Conservation (phyloP, 2,113 vertebrate genomes). For the Poecile atricapillus region DNA sequence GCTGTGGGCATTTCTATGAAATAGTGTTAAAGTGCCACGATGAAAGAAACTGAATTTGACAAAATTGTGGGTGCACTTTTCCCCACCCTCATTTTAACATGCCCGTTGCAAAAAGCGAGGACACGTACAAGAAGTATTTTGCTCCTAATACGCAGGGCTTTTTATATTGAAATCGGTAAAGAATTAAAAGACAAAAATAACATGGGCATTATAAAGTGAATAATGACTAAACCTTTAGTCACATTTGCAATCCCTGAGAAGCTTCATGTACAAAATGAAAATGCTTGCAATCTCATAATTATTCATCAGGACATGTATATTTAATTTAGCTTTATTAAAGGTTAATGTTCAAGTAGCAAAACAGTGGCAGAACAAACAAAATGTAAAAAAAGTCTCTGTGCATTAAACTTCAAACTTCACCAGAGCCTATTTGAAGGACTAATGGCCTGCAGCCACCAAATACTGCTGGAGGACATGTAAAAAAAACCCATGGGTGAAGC, state of each 20-base stretch:
- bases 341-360: constrained; percentile 74
- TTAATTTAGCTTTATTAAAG: constrained; percentile 77
- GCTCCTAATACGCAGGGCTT: neutral
- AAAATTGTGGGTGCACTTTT: neutral
- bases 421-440: constrained; percentile 58
- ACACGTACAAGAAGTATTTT: neutral
- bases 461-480: constrained; percentile 66
- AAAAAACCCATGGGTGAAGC: constrained; percentile 45
- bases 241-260: constrained; percentile 63
- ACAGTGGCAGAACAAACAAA: constrained; percentile 68
- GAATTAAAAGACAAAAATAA: constrained; percentile 53
- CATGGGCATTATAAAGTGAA: constrained; percentile 41
- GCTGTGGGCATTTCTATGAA: neutral
- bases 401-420: constrained; percentile 63
- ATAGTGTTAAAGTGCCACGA: neutral
- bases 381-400: constrained; percentile 59
- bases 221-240: constrained; percentile 60
- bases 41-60: neutral
- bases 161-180: constrained; percentile 26
- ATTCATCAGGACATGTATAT: constrained; percentile 77
- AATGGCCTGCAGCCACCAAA: constrained; percentile 57
- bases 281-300: constrained; percentile 69
- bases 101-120: neutral
- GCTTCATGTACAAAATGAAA: constrained; percentile 66
- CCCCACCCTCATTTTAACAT: neutral